Percentiles rank a stretch among this genome's conserved stretches.
These are phyloP conservation scores for Frankliniella fusca DNA, from an alignment of 2,888 invertebrate species.

Conservation along the genomic window DNA sequence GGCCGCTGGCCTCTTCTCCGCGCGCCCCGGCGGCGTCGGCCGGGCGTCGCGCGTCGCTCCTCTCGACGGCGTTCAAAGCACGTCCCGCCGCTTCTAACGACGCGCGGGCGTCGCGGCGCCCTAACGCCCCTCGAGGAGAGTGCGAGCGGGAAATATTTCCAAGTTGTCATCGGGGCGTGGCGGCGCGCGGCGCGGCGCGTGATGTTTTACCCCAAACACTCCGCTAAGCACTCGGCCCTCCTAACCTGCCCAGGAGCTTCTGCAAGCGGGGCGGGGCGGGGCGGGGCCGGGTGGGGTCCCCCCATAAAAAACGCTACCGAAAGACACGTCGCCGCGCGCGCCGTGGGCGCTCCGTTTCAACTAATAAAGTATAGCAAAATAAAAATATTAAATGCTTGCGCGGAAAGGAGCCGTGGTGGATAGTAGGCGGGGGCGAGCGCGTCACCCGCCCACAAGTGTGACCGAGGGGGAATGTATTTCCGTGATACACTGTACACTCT, in stretches of 20 bases:
- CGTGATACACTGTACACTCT: too few species aligned
- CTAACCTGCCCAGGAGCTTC: too few species aligned
- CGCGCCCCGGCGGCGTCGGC: background rate
- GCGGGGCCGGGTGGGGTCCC: too few species aligned
- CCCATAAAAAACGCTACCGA: too few species aligned
- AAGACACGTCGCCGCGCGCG: background rate
- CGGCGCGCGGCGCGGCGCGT: background rate
- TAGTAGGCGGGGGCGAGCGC: too few species aligned
- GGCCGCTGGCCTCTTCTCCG: background rate
- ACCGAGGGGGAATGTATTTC: too few species aligned
- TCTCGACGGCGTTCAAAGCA: background rate
- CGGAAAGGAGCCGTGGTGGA: too few species aligned
- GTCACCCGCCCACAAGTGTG: too few species aligned
- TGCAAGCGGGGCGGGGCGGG: too few species aligned
- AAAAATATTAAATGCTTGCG: too few species aligned
- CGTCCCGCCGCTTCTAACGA: slow-evolving; percentile 1
- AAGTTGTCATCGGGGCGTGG: background rate
- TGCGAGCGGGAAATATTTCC: too few species aligned
- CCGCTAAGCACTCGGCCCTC: background rate
- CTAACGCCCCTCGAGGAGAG: background rate
- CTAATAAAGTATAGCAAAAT: too few species aligned
- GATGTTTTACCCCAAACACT: slow-evolving; percentile 5
- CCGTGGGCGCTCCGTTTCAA: background rate
- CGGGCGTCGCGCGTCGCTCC: background rate
- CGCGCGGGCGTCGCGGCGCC: background rate